These are phyloP conservation scores for Toxotes jaculatrix DNA, from an alignment of 2,113 vertebrate genomes.

Conservation along the genomic window DNA sequence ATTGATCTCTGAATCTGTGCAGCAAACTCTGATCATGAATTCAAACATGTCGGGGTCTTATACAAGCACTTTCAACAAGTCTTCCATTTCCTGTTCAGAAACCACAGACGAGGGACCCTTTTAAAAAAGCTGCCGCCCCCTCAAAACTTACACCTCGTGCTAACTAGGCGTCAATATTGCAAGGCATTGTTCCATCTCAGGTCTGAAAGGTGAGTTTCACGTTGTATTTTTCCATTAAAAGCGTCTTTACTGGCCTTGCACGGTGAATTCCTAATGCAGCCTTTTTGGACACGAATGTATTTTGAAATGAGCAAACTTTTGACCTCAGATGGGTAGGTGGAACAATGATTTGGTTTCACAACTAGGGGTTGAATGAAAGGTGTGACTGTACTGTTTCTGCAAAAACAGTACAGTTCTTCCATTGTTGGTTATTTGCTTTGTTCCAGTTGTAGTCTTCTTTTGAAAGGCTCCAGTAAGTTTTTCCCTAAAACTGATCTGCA, in stretches of 20 bases:
- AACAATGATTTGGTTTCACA: conserved; percentile 56
- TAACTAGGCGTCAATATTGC: conserved; percentile 30
- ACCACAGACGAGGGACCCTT: conserved; percentile 50
- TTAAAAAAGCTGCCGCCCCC: conserved; percentile 31
- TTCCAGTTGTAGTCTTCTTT: background rate
- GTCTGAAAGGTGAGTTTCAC: conserved; percentile 47
- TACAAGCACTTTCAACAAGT: conserved; percentile 23
- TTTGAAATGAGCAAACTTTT: conserved; percentile 55
- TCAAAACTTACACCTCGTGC: conserved; percentile 11
- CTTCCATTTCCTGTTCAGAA: conserved; percentile 57
- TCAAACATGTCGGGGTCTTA: conserved; percentile 16
- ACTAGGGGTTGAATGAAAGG: conserved; percentile 14
- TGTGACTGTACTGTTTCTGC: conserved; percentile 9
- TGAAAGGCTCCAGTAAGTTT: background rate
- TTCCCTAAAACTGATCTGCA: background rate
- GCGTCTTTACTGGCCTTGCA: conserved; percentile 7
- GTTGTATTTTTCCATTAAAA: conserved; percentile 37
- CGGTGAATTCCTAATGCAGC: conserved; percentile 27
- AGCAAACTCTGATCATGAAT: background rate
- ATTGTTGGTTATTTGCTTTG: background rate
- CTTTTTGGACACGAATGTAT: conserved; percentile 25
- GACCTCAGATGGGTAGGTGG: conserved; percentile 54
- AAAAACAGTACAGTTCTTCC: conserved; percentile 18
- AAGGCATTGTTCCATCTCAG: conserved; percentile 35
- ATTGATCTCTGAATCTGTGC: conserved; percentile 42